Evolutionary conservation across 1,140 invertebrate genomes (phyloP).

Genomic region (Argopecten irradians): DNA sequence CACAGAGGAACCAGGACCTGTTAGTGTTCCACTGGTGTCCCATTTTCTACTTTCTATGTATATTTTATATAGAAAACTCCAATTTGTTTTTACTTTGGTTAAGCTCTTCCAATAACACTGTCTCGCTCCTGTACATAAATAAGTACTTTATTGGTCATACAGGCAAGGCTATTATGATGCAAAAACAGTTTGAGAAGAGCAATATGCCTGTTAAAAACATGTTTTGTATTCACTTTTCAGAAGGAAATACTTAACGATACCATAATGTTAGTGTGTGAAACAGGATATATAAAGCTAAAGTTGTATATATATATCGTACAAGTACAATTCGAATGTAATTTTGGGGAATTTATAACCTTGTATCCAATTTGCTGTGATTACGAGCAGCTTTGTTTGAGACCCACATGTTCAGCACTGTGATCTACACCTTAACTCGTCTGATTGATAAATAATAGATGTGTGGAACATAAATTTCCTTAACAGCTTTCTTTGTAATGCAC

Average conservation of each 20-base stretch:
- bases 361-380: not conserved
- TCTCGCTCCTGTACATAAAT: not conserved
- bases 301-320: too few species aligned
- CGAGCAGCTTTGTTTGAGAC: not conserved
- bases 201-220: not conserved
- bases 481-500: not conserved
- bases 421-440: not conserved
- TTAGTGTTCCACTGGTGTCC: not conserved
- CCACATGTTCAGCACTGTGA: not conserved
- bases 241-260: not conserved
- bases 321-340: too few species aligned
- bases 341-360: not conserved
- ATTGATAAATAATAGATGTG: not conserved
- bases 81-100: not conserved
- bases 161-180: not conserved
- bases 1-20: not conserved
- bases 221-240: not conserved
- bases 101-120: not conserved
- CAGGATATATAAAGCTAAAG: not conserved
- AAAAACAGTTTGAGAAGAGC: not conserved
- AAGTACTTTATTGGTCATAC: not conserved
- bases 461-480: not conserved
- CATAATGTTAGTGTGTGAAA: not conserved
- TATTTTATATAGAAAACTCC: not conserved
- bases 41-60: not conserved